Percentiles rank a stretch among this genome's conserved stretches.
These are phyloP conservation scores for Ornithoptera alexandrae DNA, from an alignment of 2,888 invertebrate genomes.

Conservation along the genomic window DNA sequence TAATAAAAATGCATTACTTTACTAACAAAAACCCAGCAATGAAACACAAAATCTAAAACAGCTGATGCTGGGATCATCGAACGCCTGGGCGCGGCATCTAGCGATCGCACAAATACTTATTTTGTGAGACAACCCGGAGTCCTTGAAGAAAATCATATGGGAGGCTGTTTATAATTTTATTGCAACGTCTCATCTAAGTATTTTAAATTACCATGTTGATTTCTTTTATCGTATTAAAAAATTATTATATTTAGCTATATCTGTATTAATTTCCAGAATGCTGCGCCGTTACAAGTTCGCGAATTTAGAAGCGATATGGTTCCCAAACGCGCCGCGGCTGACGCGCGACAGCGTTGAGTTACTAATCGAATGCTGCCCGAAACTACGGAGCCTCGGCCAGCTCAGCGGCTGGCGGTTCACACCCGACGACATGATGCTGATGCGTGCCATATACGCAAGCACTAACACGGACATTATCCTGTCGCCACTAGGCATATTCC, in stretches of 20 bases:
- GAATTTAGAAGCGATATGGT: constrained; percentile 84
- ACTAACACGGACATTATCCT: constrained; percentile 84
- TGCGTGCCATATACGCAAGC: constrained; percentile 82
- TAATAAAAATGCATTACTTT: no score
- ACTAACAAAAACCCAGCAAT: no score
- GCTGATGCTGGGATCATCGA: no score
- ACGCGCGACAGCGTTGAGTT: constrained; percentile 82
- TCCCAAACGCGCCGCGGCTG: constrained; percentile 83
- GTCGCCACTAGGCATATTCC: constrained; percentile 80
- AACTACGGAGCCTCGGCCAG: constrained; percentile 82
- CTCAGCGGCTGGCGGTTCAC: constrained; percentile 84
- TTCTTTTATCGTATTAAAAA: neutral
- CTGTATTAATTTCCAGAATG: constrained; percentile 74
- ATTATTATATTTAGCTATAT: neutral
- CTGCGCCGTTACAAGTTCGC: constrained; percentile 83
- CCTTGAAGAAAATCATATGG: no score
- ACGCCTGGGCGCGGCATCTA: no score
- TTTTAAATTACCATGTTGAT: neutral
- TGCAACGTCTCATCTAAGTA: no score
- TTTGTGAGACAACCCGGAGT: no score
- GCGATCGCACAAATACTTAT: no score
- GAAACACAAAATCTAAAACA: no score
- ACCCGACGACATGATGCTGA: constrained; percentile 83
- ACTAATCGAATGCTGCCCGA: constrained; percentile 84
- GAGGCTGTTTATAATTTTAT: no score